Conservation (phyloP, 2,888 invertebrate species). For the Pandemis heparana region DNA sequence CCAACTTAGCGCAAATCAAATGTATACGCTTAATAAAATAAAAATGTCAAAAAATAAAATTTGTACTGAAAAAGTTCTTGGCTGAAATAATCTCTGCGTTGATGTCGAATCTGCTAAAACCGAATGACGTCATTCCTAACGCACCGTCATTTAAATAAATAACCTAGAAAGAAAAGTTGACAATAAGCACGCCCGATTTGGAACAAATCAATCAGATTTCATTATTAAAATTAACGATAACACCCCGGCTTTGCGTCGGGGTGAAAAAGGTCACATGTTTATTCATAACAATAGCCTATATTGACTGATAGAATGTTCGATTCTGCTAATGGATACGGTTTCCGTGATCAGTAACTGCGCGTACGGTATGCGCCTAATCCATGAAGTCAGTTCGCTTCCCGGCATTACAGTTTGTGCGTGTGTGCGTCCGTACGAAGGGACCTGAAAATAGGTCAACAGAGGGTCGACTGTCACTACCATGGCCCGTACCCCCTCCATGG, state of each 20-base stretch:
- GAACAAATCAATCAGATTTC: too few relatives aligned
- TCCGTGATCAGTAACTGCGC: background rate
- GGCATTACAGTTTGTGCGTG: constrained; percentile 44
- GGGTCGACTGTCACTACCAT: constrained; percentile 82
- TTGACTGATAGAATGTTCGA: too few relatives aligned
- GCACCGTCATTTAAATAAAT: background rate
- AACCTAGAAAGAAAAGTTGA: too few relatives aligned
- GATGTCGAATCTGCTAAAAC: constrained; percentile 3
- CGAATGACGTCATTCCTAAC: background rate
- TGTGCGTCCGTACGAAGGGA: constrained; percentile 72
- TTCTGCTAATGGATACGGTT: too few relatives aligned
- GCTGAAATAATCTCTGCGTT: background rate
- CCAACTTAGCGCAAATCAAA: too few relatives aligned
- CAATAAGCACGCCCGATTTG: too few relatives aligned
- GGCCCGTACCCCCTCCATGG: constrained; percentile 50
- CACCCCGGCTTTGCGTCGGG: too few relatives aligned
- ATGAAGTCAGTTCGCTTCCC: constrained; percentile 2
- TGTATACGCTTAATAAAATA: too few relatives aligned
- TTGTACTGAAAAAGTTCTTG: background rate
- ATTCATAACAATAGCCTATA: too few relatives aligned
- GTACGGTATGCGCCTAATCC: background rate
- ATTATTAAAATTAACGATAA: too few relatives aligned
- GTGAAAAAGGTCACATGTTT: too few relatives aligned
- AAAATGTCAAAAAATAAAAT: background rate
- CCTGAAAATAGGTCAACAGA: constrained; percentile 81